Conservation (phyloP, 2,113 vertebrate species). For the Brachypteracias leptosomus region DNA sequence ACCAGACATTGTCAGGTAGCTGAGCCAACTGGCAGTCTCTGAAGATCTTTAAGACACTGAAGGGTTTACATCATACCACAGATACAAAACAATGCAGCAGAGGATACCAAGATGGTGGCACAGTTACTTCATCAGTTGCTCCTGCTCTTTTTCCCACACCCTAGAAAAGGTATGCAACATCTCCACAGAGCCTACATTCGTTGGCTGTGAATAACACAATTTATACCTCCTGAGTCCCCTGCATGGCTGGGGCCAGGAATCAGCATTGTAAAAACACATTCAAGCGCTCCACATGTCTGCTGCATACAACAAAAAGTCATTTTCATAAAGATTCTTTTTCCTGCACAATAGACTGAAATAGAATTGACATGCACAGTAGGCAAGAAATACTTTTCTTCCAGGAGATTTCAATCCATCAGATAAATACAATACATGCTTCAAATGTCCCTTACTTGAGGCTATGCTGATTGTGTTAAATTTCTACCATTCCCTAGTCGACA, state of each 20-base stretch:
- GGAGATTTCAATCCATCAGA: conserved; percentile 3
- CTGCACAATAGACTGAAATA: background rate
- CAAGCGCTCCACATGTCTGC: background rate
- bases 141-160: background rate
- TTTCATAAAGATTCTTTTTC: conserved; percentile 17
- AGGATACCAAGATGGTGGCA: background rate
- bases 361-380: background rate
- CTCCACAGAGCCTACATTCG: background rate
- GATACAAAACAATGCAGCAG: background rate
- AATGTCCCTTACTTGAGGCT: conserved; percentile 2
- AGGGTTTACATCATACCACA: background rate
- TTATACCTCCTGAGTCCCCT: background rate
- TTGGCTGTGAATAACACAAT: background rate
- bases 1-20: background rate
- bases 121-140: background rate
- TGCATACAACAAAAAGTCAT: background rate
- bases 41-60: background rate
- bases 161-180: background rate
- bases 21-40: background rate
- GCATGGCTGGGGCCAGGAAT: background rate
- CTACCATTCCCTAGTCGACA: background rate
- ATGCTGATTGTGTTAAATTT: background rate
- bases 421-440: background rate
- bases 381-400: conserved; percentile 8
- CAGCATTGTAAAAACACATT: background rate